Percentiles rank a stretch among this genome's conserved stretches.
Conservation (phyloP, 2,113 vertebrate species). For the Euleptes europaea region DNA sequence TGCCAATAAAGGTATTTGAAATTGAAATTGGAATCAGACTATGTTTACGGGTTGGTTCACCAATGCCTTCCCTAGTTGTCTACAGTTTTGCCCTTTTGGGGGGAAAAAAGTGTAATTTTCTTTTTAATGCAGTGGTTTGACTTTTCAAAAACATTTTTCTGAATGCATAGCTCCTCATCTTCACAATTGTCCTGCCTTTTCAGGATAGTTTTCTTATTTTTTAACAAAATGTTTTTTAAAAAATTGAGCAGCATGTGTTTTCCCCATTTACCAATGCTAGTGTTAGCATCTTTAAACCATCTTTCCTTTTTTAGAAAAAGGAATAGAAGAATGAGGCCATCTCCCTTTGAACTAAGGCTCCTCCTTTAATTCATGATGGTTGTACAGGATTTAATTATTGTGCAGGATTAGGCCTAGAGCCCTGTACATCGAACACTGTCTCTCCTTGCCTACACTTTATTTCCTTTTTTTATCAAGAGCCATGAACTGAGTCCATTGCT, state of each 20-base stretch:
- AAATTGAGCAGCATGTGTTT: background rate
- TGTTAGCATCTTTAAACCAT: background rate
- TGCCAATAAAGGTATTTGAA: no score
- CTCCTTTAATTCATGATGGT: background rate
- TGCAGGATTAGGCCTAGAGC: background rate
- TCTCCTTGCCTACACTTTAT: background rate
- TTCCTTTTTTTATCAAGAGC: constrained; percentile 29
- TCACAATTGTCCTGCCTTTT: background rate
- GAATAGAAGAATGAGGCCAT: background rate
- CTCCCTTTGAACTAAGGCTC: background rate
- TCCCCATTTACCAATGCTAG: background rate
- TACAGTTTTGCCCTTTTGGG: background rate
- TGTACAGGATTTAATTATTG: background rate
- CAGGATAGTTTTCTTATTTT: background rate
- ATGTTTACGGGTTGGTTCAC: no score
- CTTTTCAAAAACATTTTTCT: background rate
- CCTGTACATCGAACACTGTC: constrained; percentile 11
- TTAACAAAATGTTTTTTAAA: background rate
- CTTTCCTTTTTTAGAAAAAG: background rate
- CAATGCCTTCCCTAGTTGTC: no score
- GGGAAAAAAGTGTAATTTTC: background rate
- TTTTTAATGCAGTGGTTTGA: background rate
- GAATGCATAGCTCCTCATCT: background rate
- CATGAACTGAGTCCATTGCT: constrained; percentile 64
- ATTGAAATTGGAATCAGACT: no score